Percentiles rank a stretch among this genome's conserved stretches.
Evolutionary conservation across 1,140 invertebrate genomes (phyloP).

Genomic region (Goniozus legneri): DNA sequence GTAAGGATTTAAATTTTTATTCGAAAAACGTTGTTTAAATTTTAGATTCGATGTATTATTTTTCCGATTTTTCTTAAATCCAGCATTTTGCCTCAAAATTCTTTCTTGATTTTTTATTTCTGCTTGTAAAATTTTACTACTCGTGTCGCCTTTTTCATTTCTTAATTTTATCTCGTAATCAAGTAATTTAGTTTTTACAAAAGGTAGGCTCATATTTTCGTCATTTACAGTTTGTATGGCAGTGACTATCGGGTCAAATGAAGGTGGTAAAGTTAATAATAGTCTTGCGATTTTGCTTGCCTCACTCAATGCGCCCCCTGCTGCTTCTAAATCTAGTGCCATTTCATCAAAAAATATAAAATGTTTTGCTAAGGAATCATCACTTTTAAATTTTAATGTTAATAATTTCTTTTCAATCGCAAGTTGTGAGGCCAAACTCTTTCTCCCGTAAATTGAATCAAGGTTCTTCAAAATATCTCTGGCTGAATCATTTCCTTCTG

Average conservation of each 20-base stretch:
- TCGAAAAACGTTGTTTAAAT: background rate
- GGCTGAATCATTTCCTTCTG: background rate
- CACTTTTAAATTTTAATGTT: conserved; percentile 1
- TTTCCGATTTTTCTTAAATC: background rate
- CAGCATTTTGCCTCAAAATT: background rate
- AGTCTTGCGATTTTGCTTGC: background rate
- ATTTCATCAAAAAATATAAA: background rate
- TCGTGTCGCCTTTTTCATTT: background rate
- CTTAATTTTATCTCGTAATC: background rate
- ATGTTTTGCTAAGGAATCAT: background rate
- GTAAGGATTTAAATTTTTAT: background rate
- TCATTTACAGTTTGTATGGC: background rate
- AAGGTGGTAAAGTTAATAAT: conserved; percentile 4
- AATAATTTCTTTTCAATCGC: conserved; percentile 4
- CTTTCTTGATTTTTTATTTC: background rate
- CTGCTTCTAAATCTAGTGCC: background rate
- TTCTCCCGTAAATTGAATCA: background rate
- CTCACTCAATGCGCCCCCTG: conserved; percentile 1
- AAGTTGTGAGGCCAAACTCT: background rate
- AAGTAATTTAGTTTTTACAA: background rate
- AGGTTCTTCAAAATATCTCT: background rate
- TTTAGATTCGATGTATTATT: background rate
- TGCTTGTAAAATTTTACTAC: too few species aligned
- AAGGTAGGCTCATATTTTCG: background rate
- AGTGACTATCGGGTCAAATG: conserved; percentile 6